Base-by-base conservation (phyloP, 1,140 invertebrate species). In the Sesamia nonagrioides region DNA sequence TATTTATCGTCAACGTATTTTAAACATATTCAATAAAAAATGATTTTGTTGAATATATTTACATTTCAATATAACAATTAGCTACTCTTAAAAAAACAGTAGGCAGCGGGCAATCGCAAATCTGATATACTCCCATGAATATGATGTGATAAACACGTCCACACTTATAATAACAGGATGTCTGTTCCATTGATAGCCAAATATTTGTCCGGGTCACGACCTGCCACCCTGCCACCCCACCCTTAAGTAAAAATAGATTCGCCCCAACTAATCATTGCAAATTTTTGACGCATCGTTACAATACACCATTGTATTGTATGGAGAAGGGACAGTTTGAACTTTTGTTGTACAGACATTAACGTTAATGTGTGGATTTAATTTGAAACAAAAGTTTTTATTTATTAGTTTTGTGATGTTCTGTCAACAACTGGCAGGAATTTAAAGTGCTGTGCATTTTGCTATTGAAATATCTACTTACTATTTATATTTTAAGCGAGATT, bases 161-260 rank as follows among this genome's bases (percentile, higher is more conserved):
- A 75, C 58, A 21, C 50, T 68, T 77, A 77, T 68, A 61, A 75
- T 61, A 77, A 76, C 37, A 66, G 21, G 42, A 37, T 15, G 45
- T 40, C 60, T 35, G 74, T 73, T 37, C 35, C 68, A 86, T 77
- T 82, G 80, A 82, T 77, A 77, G 61, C 81, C 79, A 84, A 84
- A 84, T 83, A 84, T 88, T 89, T 89, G 86, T 84, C 84, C 85
- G 79, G 84, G 88, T 87, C 82, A 78, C 71, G 83, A 87, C 85
- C 83, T 82, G 80, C 82, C 81, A 84, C 85, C 86, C 84, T 80
- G 78, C 80, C 63, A 83, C 33, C 33, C 60, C 33, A 48, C 18
- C 63, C 63, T 42, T 68, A 78, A 82, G 78, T 82, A 83, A 85
- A 86, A 88, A 89, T 86, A 85, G 77, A 85, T 82, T 78, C 87